These are phyloP conservation scores for Ambastaia sidthimunki DNA, from an alignment of 2,797 vertebrate genomes.

Conservation along the genomic window DNA sequence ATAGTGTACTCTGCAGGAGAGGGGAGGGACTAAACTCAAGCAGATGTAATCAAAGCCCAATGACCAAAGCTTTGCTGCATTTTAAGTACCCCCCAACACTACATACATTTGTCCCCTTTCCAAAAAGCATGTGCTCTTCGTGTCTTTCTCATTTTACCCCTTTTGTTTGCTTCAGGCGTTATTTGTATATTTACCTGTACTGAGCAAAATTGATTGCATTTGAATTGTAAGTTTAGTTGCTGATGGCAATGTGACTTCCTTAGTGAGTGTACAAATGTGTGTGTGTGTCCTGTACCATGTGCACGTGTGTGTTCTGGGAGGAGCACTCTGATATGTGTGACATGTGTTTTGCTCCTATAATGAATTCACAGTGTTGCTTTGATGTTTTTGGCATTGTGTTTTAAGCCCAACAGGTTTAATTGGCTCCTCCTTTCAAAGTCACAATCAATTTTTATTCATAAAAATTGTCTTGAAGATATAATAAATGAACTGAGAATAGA, in stretches of 20 bases:
- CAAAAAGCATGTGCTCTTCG: slow-evolving; percentile 28
- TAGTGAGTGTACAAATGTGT: not conserved
- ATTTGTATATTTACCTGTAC: slow-evolving; percentile 3
- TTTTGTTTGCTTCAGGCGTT: not conserved
- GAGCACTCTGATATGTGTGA: not conserved
- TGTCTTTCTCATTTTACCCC: slow-evolving; percentile 1
- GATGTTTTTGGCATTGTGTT: not conserved
- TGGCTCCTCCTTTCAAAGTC: not conserved
- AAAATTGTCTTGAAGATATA: not conserved
- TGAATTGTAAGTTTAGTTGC: slow-evolving; percentile 17
- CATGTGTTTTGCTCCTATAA: not conserved
- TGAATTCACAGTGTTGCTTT: slow-evolving; percentile 1
- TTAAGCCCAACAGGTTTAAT: not conserved
- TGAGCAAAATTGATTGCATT: not conserved
- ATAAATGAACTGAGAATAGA: not conserved
- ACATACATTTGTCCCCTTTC: slow-evolving; percentile 24
- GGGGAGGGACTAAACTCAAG: slow-evolving; percentile 72
- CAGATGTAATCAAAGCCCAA: slow-evolving; percentile 76
- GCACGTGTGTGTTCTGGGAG: not conserved
- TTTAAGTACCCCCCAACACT: slow-evolving; percentile 36
- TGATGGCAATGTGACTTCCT: not conserved
- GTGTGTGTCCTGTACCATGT: not conserved
- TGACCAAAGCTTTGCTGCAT: slow-evolving; percentile 67
- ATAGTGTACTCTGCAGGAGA: slow-evolving; percentile 71
- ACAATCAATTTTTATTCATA: not conserved